These are phyloP conservation scores for Drosophila erecta DNA, from an alignment of 1,140 invertebrate species.

Conservation along the genomic window DNA sequence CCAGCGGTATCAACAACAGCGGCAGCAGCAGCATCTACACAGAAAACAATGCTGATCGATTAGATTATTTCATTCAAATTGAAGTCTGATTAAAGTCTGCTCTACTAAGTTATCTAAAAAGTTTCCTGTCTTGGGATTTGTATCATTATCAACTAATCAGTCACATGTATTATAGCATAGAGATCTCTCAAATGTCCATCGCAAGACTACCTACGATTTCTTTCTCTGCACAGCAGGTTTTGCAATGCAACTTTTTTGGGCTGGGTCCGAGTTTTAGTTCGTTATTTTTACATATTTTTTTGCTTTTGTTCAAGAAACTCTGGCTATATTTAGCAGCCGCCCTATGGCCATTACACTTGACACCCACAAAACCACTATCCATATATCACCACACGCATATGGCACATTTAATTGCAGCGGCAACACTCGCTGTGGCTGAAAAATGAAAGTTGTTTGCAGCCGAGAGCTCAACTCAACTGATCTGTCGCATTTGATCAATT, in stretches of 20 bases:
- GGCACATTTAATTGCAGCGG: constrained; percentile 77
- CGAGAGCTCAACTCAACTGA: constrained; percentile 23
- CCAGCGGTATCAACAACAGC: constrained; percentile 41
- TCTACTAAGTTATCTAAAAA: background rate
- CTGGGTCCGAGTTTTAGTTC: constrained; percentile 40
- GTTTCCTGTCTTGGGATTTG: background rate
- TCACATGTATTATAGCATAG: no score
- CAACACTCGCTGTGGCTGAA: constrained; percentile 61
- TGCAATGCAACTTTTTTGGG: constrained; percentile 51
- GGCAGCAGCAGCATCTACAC: constrained; percentile 35
- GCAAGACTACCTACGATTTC: background rate
- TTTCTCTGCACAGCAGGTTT: constrained; percentile 55
- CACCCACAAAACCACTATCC: constrained; percentile 70
- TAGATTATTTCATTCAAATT: background rate
- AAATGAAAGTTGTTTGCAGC: constrained; percentile 79
- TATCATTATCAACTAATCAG: background rate
- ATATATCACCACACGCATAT: constrained; percentile 50
- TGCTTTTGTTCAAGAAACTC: constrained; percentile 22
- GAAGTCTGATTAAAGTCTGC: no score
- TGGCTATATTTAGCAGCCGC: constrained; percentile 77
- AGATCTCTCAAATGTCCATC: no score
- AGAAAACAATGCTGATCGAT: constrained; percentile 9
- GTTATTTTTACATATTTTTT: constrained; percentile 1
- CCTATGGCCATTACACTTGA: constrained; percentile 78
- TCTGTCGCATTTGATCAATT: constrained; percentile 77